These are phyloP conservation scores for Tragelaphus scriptus DNA, from an alignment of 2,113 vertebrate species.

Conservation along the genomic window DNA sequence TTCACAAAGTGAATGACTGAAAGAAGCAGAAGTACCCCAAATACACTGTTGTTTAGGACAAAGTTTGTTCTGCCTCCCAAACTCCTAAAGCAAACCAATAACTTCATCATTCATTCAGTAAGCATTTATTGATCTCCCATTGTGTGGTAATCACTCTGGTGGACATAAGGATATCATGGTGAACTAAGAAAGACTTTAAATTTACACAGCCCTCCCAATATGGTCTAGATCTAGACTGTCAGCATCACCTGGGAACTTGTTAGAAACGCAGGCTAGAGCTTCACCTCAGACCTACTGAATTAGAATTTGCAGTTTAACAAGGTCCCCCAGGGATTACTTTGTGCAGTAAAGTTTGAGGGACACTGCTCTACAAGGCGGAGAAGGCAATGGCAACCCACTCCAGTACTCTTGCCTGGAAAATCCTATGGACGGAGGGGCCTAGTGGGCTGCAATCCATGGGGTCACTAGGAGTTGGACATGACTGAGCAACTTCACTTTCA, in stretches of 20 bases:
- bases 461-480: too few relatives aligned
- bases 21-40: neutral
- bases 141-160: neutral
- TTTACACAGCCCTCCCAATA: neutral
- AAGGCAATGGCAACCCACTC: too few relatives aligned
- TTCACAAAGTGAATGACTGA: neutral
- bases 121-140: neutral
- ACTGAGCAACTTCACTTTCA: too few relatives aligned
- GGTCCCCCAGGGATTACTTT: neutral
- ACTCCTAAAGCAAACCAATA: neutral
- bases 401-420: too few relatives aligned
- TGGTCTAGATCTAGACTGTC: neutral
- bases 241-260: slow-evolving; percentile 2
- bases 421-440: too few relatives aligned
- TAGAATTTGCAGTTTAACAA: slow-evolving; percentile 22
- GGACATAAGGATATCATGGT: neutral
- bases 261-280: neutral
- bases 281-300: neutral
- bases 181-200: neutral
- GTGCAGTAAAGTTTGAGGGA: neutral
- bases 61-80: neutral
- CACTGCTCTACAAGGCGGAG: neutral
- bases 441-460: too few relatives aligned
- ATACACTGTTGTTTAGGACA: neutral
- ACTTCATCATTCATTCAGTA: neutral